Conservation (phyloP, 2,888 invertebrate species). For the Adineta ricciae region DNA sequence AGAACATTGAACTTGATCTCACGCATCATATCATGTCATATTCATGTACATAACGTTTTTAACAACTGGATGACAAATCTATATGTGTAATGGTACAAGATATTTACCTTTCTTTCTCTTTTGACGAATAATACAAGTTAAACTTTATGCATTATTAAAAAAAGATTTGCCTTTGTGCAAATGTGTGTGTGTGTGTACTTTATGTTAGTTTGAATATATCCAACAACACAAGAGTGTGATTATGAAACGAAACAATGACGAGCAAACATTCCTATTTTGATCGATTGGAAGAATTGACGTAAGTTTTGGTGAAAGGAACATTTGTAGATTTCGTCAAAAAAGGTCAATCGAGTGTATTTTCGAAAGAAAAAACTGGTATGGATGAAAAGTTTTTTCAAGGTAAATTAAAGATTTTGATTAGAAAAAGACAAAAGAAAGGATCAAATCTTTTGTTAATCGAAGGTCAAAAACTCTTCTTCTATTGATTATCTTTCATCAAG, state of each 20-base stretch:
- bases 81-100: background rate
- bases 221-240: background rate
- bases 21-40: background rate
- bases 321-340: too few species aligned
- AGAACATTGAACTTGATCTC: background rate
- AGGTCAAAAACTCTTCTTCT: background rate
- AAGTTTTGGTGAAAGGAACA: too few species aligned
- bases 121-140: background rate
- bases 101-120: background rate
- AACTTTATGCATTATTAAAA: constrained; percentile 15
- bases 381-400: background rate
- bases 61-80: constrained; percentile 5
- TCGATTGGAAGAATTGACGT: too few species aligned
- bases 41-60: background rate
- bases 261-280: background rate
- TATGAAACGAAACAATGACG: background rate
- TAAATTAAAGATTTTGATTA: background rate
- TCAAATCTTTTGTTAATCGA: background rate
- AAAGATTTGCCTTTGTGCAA: background rate
- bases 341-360: too few species aligned
- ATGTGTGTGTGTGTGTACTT: background rate
- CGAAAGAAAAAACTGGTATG: too few species aligned
- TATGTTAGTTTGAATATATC: background rate
- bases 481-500: background rate
- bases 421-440: background rate